Percentiles rank a stretch among this genome's conserved stretches.
Conservation (phyloP, 2,888 invertebrate genomes). For the Beris morrisii region DNA sequence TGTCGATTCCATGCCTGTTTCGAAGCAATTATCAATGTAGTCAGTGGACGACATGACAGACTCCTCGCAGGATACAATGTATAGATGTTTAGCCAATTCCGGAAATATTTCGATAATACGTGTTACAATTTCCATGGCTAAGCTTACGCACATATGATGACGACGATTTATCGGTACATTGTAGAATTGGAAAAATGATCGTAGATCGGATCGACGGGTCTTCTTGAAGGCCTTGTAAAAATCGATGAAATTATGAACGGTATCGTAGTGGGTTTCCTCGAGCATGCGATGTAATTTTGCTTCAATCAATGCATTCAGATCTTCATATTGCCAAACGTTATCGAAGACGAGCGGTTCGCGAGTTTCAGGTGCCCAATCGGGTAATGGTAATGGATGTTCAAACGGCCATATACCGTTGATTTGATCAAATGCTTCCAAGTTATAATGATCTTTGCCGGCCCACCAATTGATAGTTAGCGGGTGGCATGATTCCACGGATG, state of each 20-base stretch:
- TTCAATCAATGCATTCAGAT: constrained; percentile 77
- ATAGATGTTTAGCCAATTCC: constrained; percentile 67
- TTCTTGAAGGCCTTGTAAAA: constrained; percentile 67
- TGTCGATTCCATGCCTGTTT: constrained; percentile 57
- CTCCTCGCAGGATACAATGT: constrained; percentile 86
- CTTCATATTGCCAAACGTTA: constrained; percentile 69
- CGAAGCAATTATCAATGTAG: constrained; percentile 62
- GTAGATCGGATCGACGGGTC: constrained; percentile 65
- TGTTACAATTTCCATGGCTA: constrained; percentile 77
- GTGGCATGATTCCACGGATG: constrained; percentile 45
- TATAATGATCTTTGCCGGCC: constrained; percentile 53
- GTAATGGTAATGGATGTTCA: constrained; percentile 73
- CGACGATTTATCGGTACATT: constrained; percentile 74
- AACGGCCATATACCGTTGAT: constrained; percentile 65
- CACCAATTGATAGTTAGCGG: constrained; percentile 41
- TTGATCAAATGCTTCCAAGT: constrained; percentile 57
- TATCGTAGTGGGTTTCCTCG: constrained; percentile 86
- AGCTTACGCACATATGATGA: constrained; percentile 86
- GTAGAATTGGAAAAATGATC: constrained; percentile 75
- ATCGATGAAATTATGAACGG: constrained; percentile 79
- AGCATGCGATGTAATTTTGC: constrained; percentile 77
- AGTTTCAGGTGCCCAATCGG: constrained; percentile 65
- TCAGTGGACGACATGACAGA: constrained; percentile 65
- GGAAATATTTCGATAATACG: constrained; percentile 70
- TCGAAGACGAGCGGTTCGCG: constrained; percentile 57